Evolutionary conservation across 2,888 invertebrate genomes (phyloP).

Genomic region (Chironomus tentans): DNA sequence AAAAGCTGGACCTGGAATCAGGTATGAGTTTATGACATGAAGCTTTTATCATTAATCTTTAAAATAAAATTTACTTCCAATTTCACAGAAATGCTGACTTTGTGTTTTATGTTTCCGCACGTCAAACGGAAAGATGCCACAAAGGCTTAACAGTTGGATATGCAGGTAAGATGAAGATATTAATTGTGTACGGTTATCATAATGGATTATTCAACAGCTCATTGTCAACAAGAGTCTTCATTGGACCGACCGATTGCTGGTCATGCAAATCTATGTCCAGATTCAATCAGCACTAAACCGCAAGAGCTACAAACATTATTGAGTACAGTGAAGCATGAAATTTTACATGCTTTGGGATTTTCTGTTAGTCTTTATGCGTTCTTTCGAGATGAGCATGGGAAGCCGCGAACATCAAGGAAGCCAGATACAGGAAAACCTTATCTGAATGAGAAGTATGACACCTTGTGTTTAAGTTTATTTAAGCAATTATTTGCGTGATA

Average conservation of each 20-base stretch:
- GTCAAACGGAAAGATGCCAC: slow-evolving; percentile 86
- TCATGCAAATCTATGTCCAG: slow-evolving; percentile 96
- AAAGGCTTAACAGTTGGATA: slow-evolving; percentile 59
- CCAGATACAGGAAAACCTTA: slow-evolving; percentile 81
- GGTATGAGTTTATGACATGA: too few species aligned
- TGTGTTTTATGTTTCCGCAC: slow-evolving; percentile 91
- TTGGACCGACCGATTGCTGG: slow-evolving; percentile 97
- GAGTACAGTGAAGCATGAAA: slow-evolving; percentile 97
- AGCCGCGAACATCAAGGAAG: slow-evolving; percentile 71
- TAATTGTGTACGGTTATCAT: slow-evolving; percentile 62
- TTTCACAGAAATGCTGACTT: slow-evolving; percentile 68
- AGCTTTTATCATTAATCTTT: too few species aligned
- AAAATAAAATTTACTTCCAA: too few species aligned
- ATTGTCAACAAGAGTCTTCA: slow-evolving; percentile 92
- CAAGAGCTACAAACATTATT: slow-evolving; percentile 84
- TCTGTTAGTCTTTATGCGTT: slow-evolving; percentile 95
- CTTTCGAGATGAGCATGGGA: slow-evolving; percentile 74
- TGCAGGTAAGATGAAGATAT: background rate
- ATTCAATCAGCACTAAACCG: slow-evolving; percentile 81
- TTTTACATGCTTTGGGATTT: slow-evolving; percentile 94
- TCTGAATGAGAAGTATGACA: slow-evolving; percentile 58
- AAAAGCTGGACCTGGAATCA: slow-evolving; percentile 56
- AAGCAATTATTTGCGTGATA: slow-evolving; percentile 41
- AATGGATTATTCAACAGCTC: slow-evolving; percentile 47
- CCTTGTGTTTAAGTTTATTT: background rate